Conservation (phyloP, 2,888 invertebrate genomes). For the Cheilosia variabilis region DNA sequence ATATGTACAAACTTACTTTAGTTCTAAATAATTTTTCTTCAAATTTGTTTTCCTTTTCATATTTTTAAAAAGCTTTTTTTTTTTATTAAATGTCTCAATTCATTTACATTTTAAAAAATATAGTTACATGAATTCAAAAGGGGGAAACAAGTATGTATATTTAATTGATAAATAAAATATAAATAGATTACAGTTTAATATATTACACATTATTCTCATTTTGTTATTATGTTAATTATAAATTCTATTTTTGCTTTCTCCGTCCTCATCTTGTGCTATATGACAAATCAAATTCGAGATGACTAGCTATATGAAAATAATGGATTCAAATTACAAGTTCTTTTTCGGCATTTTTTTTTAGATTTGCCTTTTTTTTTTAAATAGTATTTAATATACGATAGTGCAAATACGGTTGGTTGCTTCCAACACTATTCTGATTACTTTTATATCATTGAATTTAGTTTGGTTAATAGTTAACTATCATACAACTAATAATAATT, state of each 20-base stretch:
- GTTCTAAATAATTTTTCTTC: neutral
- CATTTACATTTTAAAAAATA: constrained; percentile 8
- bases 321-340: neutral
- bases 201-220: neutral
- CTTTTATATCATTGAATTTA: constrained; percentile 20
- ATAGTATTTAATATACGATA: constrained; percentile 32
- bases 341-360: neutral
- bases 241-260: neutral
- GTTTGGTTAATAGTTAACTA: constrained; percentile 42
- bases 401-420: constrained; percentile 57
- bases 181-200: neutral
- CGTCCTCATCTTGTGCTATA: constrained; percentile 17
- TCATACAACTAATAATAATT: constrained; percentile 25
- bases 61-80: neutral
- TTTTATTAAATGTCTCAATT: constrained; percentile 15
- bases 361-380: constrained; percentile 1
- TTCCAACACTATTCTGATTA: constrained; percentile 32
- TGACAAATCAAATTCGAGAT: constrained; percentile 18
- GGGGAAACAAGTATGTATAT: constrained; percentile 2
- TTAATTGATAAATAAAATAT: constrained; percentile 14
- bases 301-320: too few relatives aligned
- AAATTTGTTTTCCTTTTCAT: constrained; percentile 2
- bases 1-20: constrained; percentile 26
- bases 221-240: neutral
- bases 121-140: neutral